These are phyloP conservation scores for Bombus confusus DNA, from an alignment of 1,140 invertebrate species.

Conservation along the genomic window DNA sequence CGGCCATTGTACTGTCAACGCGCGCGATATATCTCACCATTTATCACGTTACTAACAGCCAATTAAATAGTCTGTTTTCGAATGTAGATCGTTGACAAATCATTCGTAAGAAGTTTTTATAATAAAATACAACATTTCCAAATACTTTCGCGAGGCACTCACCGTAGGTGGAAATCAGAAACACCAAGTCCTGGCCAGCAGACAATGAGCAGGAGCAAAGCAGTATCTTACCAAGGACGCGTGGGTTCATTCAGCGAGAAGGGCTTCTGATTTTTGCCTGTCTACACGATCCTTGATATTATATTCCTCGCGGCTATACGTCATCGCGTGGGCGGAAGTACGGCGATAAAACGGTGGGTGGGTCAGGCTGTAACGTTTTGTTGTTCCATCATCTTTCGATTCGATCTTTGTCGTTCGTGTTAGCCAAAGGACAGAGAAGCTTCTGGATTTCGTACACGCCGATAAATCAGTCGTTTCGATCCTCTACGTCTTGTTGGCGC, in stretches of 20 bases:
- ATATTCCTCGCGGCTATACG: slow-evolving; percentile 6
- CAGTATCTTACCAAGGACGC: slow-evolving; percentile 29
- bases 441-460: not conserved
- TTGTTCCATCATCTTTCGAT: not conserved
- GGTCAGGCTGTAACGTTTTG: not conserved
- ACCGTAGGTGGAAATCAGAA: not conserved
- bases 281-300: slow-evolving; percentile 22
- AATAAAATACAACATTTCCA: too few species aligned
- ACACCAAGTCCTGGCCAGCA: not conserved
- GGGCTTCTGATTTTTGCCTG: slow-evolving; percentile 40
- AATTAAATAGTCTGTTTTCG: too few species aligned
- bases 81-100: too few species aligned
- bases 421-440: not conserved
- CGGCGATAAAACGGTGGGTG: slow-evolving; percentile 37
- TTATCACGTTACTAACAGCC: too few species aligned
- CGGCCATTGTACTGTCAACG: too few species aligned
- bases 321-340: slow-evolving; percentile 30
- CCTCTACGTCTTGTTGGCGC: not conserved
- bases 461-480: not conserved
- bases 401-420: not conserved
- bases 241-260: slow-evolving; percentile 68
- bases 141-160: too few species aligned
- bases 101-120: too few species aligned
- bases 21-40: too few species aligned
- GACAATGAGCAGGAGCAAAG: not conserved